Base-by-base conservation (phyloP, 2,888 invertebrate genomes). In the Biston stratarius region DNA sequence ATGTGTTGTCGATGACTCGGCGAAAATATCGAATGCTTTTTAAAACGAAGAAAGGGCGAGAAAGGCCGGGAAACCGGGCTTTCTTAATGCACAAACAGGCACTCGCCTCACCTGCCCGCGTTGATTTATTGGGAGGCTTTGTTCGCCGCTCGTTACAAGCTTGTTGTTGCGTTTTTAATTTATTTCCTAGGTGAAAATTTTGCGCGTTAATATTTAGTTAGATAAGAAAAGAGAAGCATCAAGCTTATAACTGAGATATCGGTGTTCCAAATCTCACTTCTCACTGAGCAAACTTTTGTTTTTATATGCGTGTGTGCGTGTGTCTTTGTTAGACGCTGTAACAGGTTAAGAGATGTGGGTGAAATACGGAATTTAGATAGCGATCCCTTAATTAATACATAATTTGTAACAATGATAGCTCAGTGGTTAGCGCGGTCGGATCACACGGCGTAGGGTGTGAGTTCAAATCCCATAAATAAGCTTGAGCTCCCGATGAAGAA, bases 151-250 rank as follows among this genome's bases (percentile, higher is more conserved):
- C 90, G 92, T 91, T 93, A 92, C 92, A 91, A 90, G 85, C 90
- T 92, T 92, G 90, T 92, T 93, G 93, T 93, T 93, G 91, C 93
- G 92, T 93, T 93, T 94, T 94, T 94, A 93, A 94, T 93, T 93
- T 94, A 92, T 93, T 92, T 92, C 88, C 90, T 83, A 80, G 84
- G 81, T 80, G 81, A 88, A 33, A 91, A 89, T 85, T 91, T 90
- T 85, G 85, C 89, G 84, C 85, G 87, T 85, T 89, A 89, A 91
- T 91, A 89, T 91, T 91, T 91, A 89, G 89, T 88, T 88, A 86
- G 87, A 88, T 89, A 89, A 89, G 45, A 40, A 40, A 53, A 33
- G 24, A 52, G 33, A 38, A 8, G 36, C 52, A 9, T 47, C 49
- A 7, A 10, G 36, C n/a, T 52, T 8, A 12, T 52, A 12, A 51